Evolutionary conservation across 1,140 invertebrate genomes (phyloP).

Genomic region (Nasonia giraulti): DNA sequence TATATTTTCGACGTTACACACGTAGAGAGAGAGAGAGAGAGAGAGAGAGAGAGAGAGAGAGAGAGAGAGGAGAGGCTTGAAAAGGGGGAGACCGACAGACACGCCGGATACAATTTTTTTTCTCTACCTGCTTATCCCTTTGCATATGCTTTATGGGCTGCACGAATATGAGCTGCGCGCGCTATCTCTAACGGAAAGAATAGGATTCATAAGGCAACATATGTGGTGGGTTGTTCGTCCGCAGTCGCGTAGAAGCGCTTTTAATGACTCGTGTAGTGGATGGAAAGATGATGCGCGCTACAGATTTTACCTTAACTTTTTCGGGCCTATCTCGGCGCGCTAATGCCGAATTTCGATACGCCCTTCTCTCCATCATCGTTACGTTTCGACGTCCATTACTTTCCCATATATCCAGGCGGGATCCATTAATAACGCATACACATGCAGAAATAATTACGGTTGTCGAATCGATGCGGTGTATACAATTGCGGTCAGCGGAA

Average conservation of each 20-base stretch:
- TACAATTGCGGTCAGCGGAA: too few species aligned
- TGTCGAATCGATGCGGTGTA: too few species aligned
- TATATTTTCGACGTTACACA: background rate
- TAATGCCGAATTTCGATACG: too few species aligned
- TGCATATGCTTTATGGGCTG: constrained; percentile 62
- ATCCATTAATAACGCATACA: too few species aligned
- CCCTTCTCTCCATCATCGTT: too few species aligned
- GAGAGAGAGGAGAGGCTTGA: background rate
- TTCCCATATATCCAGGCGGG: too few species aligned
- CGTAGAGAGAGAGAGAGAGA: too few species aligned
- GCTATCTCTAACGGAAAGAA: constrained; percentile 59
- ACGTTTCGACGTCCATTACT: too few species aligned
- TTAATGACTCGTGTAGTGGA: constrained; percentile 59
- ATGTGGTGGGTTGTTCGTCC: constrained; percentile 63
- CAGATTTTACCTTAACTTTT: constrained; percentile 47
- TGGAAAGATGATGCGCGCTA: constrained; percentile 43
- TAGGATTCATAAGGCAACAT: constrained; percentile 59
- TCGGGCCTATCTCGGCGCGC: too few species aligned
- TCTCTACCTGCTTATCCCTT: constrained; percentile 61
- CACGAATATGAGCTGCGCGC: constrained; percentile 53
- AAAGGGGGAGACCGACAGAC: constrained; percentile 36
- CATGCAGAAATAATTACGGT: too few species aligned
- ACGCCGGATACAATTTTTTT: constrained; percentile 56
- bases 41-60: too few species aligned
- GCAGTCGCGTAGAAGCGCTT: constrained; percentile 54